Base-by-base conservation (phyloP, 35 echinoderm and acorn worm species). In the Lytechinus variegatus region DNA sequence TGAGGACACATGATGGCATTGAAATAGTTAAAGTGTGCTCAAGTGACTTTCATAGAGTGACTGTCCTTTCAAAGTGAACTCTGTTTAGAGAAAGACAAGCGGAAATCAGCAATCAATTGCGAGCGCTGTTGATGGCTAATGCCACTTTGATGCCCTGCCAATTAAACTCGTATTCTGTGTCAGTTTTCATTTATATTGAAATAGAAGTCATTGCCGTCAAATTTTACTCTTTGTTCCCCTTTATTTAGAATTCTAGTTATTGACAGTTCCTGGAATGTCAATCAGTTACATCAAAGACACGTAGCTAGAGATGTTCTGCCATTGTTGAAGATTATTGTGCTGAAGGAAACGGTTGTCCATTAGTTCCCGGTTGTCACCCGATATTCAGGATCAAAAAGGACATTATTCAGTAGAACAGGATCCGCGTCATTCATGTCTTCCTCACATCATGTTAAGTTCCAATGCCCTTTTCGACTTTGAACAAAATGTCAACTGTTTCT, bases 71-170 rank as follows among this genome's bases (percentile, higher is more conserved):
- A 16, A 24, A 19, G 66, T 79, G 66, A 79, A 79, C 21, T 16
- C 66, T 79, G 66, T 79, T 79, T 24, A 7, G 14, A 3, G 16
- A 7, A n/a, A 24, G 66, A 79, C 16, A 8, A 19, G n/a, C 66
- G 66, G 66, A 79, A 79, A 79, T 79, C 66, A 79, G 66, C 66
- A 79, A 79, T 79, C 66, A 79, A 79, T n/a, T 79, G 16, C n/a
- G 16, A 79, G 19, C 66, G 66, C 66, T 79, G 66, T 79, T 24
- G 19, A 79, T 16, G 19, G 66, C 21, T 79, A 79, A 79, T 79
- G 66, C 66, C 66, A 79, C n/a, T 79, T 24, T 79, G 66, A 79
- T n/a, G 66, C 66, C 16, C 4, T 79, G 66, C 66, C 66, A 79
- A 79, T 79, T n/a, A n/a, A 79, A 79, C 66, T 6, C n/a, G 66